Evolutionary conservation across 2,888 invertebrate genomes (phyloP), one percentile per base, ranked within the genome.

Genomic region (Limnephilus lunatus): DNA sequence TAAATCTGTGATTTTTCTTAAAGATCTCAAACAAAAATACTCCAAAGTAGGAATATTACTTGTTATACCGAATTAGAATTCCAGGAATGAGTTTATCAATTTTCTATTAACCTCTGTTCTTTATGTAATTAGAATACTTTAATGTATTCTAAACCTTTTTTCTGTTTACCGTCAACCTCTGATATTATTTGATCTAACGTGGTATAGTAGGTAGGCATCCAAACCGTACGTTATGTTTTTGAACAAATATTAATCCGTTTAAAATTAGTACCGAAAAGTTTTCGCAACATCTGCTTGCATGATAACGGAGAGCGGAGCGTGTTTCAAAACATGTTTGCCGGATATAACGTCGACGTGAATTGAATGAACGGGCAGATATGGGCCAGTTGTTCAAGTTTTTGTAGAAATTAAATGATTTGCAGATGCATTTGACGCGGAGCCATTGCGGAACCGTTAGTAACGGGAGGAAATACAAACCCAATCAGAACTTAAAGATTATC

Each of bases 341-440:
- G 86, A 86, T 86, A 48, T 44, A 85, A 44, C n/a, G 39, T 85
- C 44, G 86, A 68, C 53, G 25, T 68, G 86, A 44, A 48, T n/a
- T 44, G 85, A 86, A 86, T 86, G 53, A 44, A 53, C 19, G 86
- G 86, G 53, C 53, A 48, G 39, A 86, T 48, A 44, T n/a, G 39
- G 30, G 30, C 86, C 53, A 86, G 83, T 83, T 83, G 83, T 83
- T 35, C 9, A 83, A 83, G 83, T 86, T 30, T 86, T 86, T 39
- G 44, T 86, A 7, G 25, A 86, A 86, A 48, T 48, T 86, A 86
- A 86, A 86, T 48, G 30, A 86, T 86, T 86, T 44, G n/a, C 81
- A 68, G 88, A 80, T 89, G 80, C 86, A 53, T n/a, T n/a, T 83
- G 83, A 83, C 83, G 35, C 25, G 15, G 32, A 19, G 15, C 9